Base-by-base conservation (phyloP, 1,140 invertebrate species). In the Drosophila arawakana region DNA sequence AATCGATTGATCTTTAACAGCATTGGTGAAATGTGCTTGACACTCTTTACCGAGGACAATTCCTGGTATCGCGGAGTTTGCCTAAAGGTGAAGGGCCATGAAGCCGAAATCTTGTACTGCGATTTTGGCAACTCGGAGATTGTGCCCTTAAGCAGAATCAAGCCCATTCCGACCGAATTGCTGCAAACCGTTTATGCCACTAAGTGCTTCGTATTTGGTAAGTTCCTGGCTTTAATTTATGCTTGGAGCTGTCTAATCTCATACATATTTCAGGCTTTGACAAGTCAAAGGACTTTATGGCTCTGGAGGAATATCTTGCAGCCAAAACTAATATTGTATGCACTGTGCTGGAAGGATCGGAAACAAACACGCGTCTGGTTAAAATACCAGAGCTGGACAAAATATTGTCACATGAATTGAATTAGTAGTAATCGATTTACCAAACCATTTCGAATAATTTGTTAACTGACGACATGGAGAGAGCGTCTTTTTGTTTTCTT, bases 31-130 rank as follows among this genome's bases (percentile, higher is more conserved):
- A 1, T 83, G 34, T 89, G 84, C 18, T 5, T 74, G 44, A 34
- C 69, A 1, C 9, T 72, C 4, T 88, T 49, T 43, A 7, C 8
- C 8, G 84, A 75, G 7, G 83, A 88, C 43, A 57, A 67, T 3
- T 4, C 7, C 0, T 88, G 83, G 84, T 89, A 88, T 15, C 83
- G 83, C 3, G 77, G 77, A 11, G 61, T 80, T 30, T 88, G 83
- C 15, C 35, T 49, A 4, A 34, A 50, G 10, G 13, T 78, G 10
- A 41, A 15, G 4, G 67, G n/a, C 15, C 11, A 78, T 4, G 41
- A 8, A 13, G 77, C 34, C 0, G 13, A 25, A 9, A 78, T 88
- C 44, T 13, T 59, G 0, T 88, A 70, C 35, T 75, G 15, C 2
- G 83, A 88, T 65, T 88, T 73, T 67, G 83, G 83, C 2, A 88